phyloP scores from a whole-genome alignment of 2,888 invertebrate genomes.

The Tubulanus polymorphus region DNA sequence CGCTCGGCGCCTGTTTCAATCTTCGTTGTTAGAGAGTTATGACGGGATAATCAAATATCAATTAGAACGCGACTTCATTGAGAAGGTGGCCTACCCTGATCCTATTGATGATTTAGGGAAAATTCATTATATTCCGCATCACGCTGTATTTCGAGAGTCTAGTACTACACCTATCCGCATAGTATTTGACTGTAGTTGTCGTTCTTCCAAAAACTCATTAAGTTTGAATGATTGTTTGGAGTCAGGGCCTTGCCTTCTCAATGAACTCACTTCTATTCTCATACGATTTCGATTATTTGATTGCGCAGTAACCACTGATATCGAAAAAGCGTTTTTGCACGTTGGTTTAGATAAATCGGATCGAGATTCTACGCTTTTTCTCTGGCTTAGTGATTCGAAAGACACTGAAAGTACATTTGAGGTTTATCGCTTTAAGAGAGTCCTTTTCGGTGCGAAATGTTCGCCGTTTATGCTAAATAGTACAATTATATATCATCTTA shows the following conservation, averaged over 20 bases:
- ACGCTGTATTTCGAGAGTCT: conserved; percentile 9
- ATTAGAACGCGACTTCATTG: background rate
- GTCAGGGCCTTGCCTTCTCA: conserved; percentile 12
- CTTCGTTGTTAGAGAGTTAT: background rate
- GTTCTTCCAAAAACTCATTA: conserved; percentile 3
- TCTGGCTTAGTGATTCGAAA: conserved; percentile 8
- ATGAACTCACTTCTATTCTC: conserved; percentile 5
- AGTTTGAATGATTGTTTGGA: conserved; percentile 23
- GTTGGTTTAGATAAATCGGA: conserved; percentile 5
- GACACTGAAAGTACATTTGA: background rate
- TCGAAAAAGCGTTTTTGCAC: conserved; percentile 12
- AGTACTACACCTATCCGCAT: conserved; percentile 25
- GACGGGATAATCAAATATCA: background rate
- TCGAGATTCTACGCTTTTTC: conserved; percentile 7
- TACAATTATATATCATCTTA: conserved; percentile 13
- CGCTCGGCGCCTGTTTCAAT: background rate
- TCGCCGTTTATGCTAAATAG: conserved; percentile 15
- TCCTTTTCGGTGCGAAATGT: conserved; percentile 11
- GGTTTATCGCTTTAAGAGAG: conserved; percentile 7
- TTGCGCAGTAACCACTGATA: conserved; percentile 8
- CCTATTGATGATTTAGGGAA: background rate
- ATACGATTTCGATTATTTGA: conserved; percentile 5
- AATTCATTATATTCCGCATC: conserved; percentile 10
- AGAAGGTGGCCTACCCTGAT: background rate
- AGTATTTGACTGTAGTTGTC: conserved; percentile 26